Evolutionary conservation across 2,888 invertebrate species (phyloP), one percentile per base, ranked within the genome.

Genomic region (Caenorhabditis parvicauda): DNA sequence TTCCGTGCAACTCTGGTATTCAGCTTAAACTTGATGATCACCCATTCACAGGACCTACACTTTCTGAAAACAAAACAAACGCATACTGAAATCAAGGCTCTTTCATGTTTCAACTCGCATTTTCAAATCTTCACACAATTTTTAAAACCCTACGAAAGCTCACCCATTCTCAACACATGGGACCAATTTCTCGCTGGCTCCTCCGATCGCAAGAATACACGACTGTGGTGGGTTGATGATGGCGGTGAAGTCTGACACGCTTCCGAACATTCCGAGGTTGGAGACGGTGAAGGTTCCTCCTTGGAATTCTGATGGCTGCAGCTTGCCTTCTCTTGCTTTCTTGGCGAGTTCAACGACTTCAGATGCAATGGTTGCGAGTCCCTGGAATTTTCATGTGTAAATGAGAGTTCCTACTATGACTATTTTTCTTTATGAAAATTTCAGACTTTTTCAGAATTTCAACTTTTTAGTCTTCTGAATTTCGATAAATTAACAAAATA

Each of bases 211-310:
- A 57, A 89, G 81, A 72, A 88, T 87, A 42, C 86, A 87, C n/a
- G 83, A 79, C 79, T 88, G 88, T n/a, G 88, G 88, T 42, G 87
- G 88, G 82, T 88, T 88, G 72, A 88, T 88, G 51, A 88, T 87
- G 2, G 88, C 88, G 52, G 86, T 85, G 78, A 88, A 88, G 77
- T 87, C 85, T 29, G 83, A 84, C 41, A 88, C 86, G 24, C 70
- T 68, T 43, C 79, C 79, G 76, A 87, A 87, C 88, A 88, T 88
- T 57, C 88, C 88, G 52, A 88, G 83, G 81, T 88, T 88, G 1
- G 87, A 88, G 54, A 88, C 87, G 41, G 82, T 83, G 67, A 83
- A 83, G 2, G 83, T 81, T 45, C 83, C 83, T 45, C 83, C 88
- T 61, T 77, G 77, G 75, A 87, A 88, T 82, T 89, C 88, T 45